Evolutionary conservation across 2,797 vertebrate species (phyloP).

Genomic region (Rhinogobio ventralis): DNA sequence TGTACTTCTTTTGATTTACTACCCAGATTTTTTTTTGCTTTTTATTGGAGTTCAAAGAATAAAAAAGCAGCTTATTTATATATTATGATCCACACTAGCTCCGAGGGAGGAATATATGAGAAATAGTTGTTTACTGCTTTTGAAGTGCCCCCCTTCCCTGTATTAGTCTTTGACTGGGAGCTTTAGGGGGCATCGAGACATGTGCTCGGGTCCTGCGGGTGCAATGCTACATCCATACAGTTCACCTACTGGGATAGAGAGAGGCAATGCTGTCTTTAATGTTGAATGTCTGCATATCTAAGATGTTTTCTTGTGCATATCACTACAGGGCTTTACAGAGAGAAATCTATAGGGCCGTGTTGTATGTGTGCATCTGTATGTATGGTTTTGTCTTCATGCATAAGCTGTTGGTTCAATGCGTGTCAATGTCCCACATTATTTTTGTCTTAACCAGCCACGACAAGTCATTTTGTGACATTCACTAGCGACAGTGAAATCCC

Average conservation of each 20-base stretch:
- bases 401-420: slow-evolving; percentile 40
- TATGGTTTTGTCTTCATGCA: background rate
- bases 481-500: background rate
- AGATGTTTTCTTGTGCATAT: slow-evolving; percentile 32
- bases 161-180: slow-evolving; percentile 40
- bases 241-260: slow-evolving; percentile 26
- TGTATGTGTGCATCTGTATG: slow-evolving; percentile 29
- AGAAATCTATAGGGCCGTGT: slow-evolving; percentile 24
- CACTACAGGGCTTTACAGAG: slow-evolving; percentile 15
- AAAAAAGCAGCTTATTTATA: slow-evolving; percentile 50
- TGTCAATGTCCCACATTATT: slow-evolving; percentile 47
- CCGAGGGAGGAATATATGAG: slow-evolving; percentile 46
- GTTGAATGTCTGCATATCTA: slow-evolving; percentile 44
- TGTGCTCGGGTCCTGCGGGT: slow-evolving; percentile 31
- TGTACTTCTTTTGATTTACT: slow-evolving; percentile 47
- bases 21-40: slow-evolving; percentile 9
- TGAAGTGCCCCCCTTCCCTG: slow-evolving; percentile 30
- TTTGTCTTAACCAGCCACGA: background rate
- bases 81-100: slow-evolving; percentile 43
- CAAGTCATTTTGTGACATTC: background rate
- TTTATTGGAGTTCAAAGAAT: slow-evolving; percentile 51
- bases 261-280: slow-evolving; percentile 53
- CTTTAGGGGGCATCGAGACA: slow-evolving; percentile 39
- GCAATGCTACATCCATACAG: slow-evolving; percentile 33
- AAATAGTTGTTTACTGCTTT: slow-evolving; percentile 59